These are phyloP conservation scores for Vicugna pacos DNA, from an alignment of 2,113 vertebrate genomes.

Conservation along the genomic window DNA sequence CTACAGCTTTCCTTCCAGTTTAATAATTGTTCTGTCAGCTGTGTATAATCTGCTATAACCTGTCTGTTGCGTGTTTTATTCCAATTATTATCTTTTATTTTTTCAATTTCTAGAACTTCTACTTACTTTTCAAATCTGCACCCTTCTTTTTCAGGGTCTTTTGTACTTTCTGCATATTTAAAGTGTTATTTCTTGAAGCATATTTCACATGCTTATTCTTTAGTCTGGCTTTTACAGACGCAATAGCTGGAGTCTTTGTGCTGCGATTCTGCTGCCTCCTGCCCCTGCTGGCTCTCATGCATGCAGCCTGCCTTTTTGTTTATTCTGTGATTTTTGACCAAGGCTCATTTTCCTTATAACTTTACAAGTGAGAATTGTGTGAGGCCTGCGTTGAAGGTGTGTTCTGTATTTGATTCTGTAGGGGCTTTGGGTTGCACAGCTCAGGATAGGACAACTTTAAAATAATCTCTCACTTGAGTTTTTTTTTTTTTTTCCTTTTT, in stretches of 20 bases:
- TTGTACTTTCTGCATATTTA: neutral
- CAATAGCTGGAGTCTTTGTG: fast-evolving
- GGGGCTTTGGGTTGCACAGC: neutral
- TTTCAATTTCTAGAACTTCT: neutral
- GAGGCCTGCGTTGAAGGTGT: neutral
- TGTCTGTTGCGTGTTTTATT: neutral
- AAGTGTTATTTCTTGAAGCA: neutral
- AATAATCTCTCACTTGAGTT: neutral
- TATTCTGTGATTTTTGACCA: neutral
- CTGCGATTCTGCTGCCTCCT: fast-evolving
- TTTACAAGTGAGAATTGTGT: neutral
- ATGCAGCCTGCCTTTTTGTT: neutral
- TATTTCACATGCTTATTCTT: fast-evolving
- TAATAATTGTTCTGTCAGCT: neutral
- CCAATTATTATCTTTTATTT: neutral
- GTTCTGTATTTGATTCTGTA: neutral
- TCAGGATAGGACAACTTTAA: neutral
- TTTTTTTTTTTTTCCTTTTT: neutral
- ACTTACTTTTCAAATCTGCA: neutral
- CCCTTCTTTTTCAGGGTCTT: neutral
- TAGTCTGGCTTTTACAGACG: too few relatives aligned
- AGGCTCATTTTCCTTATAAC: neutral
- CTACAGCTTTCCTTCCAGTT: fast-evolving
- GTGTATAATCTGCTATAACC: neutral
- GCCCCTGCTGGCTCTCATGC: fast-evolving